Conservation (phyloP, 2,888 invertebrate genomes). For the Steromphala cineraria region DNA sequence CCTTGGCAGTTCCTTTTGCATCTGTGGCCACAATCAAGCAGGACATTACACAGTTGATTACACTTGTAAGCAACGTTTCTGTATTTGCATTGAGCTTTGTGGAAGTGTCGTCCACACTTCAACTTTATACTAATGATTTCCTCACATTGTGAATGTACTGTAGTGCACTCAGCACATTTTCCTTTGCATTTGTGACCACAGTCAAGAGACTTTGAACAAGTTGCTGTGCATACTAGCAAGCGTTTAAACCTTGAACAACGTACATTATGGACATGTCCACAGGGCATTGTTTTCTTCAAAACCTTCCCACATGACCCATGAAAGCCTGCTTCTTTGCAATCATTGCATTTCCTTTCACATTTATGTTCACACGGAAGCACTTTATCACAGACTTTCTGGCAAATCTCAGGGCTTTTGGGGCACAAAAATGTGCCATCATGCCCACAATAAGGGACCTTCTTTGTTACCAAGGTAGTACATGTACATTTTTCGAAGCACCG, state of each 20-base stretch:
- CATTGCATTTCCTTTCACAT: slow-evolving; percentile 73
- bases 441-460: slow-evolving; percentile 58
- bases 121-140: background rate
- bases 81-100: background rate
- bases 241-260: slow-evolving; percentile 52
- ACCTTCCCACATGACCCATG: slow-evolving; percentile 74
- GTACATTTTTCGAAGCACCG: slow-evolving; percentile 69
- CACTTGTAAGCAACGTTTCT: background rate
- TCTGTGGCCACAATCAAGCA: background rate
- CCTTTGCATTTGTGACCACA: slow-evolving; percentile 82
- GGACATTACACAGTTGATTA: background rate
- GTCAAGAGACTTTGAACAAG: slow-evolving; percentile 29
- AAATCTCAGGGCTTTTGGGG: slow-evolving; percentile 52
- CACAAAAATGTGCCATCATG: slow-evolving; percentile 63
- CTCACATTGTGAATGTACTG: background rate
- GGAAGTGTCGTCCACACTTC: background rate
- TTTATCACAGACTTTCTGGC: slow-evolving; percentile 74
- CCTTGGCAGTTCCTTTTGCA: background rate
- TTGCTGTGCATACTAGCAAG: slow-evolving; percentile 75
- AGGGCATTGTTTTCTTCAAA: slow-evolving; percentile 71
- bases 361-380: slow-evolving; percentile 76
- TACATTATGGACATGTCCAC: slow-evolving; percentile 46
- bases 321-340: slow-evolving; percentile 80
- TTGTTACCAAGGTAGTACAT: slow-evolving; percentile 47
- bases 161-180: slow-evolving; percentile 80